Base-by-base conservation (phyloP, 2,888 invertebrate genomes). In the Panopea generosa region DNA sequence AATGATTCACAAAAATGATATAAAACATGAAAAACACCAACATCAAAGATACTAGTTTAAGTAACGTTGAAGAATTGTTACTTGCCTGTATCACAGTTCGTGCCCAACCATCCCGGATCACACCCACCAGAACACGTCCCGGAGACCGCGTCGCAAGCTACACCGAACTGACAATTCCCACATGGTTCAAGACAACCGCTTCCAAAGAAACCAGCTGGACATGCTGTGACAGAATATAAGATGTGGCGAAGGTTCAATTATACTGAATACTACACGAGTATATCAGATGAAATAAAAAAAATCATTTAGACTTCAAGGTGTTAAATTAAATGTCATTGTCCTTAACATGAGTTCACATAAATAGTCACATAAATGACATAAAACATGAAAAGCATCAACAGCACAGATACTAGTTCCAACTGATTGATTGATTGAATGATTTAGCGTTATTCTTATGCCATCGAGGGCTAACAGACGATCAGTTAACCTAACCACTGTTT, bases 51-150 rank as follows among this genome's bases (percentile, higher is more conserved):
- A n/a, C n/a, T n/a, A n/a, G n/a, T n/a, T n/a, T n/a, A n/a, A n/a
- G n/a, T n/a, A n/a, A n/a, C n/a, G n/a, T n/a, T n/a, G n/a, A n/a
- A n/a, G n/a, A n/a, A n/a, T n/a, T 33, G 6, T 33, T 52, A 22
- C 52, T 4, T 22, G 22, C 69, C 33, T 43, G 22, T 38, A 24
- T 61, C 29, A 61, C 69, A 69, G 3, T 24, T 29, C 9, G 29
- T 26, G 11, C 33, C 47, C 20, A 29, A 53, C 45, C 45, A 61
- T 14, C 69, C 69, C 18, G 69, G 26, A 27, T 61, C 22, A 47
- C 69, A 69, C 2, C 18, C 49, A 11, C 18, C 27, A 16, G 60
- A 47, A 49, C 60, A 60, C 22, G 20, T 9, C 16, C 60, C 60
- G 7, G 49, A 27, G 1, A 49, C 27, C 2, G n/a, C 18, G 22